A percentile compares a stretch with the other conserved stretches of the same genome.
Conservation (phyloP, 2,113 vertebrate species). For the Aleadryas rufinucha region DNA sequence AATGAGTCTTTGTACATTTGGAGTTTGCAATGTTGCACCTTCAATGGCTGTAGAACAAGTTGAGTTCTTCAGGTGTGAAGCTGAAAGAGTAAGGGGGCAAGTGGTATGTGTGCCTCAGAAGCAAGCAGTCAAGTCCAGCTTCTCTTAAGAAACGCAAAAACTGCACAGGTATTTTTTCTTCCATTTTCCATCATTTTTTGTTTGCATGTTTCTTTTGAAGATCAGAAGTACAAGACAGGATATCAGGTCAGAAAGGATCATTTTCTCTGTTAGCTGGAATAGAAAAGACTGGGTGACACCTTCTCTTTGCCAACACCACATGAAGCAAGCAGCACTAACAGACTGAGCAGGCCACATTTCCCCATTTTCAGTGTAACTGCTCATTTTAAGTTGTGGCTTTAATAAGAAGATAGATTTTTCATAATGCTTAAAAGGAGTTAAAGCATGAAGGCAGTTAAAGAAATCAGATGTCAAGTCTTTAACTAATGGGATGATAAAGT, state of each 20-base stretch:
- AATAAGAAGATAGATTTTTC: constrained; percentile 33
- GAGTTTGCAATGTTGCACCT: background rate
- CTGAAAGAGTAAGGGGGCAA: background rate
- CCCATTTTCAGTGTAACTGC: background rate
- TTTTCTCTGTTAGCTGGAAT: background rate
- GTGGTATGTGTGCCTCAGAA: background rate
- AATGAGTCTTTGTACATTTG: background rate
- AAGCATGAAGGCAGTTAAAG: constrained; percentile 8
- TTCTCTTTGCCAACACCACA: background rate
- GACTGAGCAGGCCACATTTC: background rate
- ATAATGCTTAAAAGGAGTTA: constrained; percentile 17
- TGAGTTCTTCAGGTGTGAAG: background rate
- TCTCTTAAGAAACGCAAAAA: background rate
- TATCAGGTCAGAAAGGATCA: background rate
- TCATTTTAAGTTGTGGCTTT: constrained; percentile 11
- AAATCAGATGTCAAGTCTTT: constrained; percentile 31
- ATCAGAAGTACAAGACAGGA: background rate
- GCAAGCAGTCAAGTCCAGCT: background rate
- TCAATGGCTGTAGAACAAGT: background rate
- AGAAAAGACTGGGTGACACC: background rate
- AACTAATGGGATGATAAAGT: constrained; percentile 38
- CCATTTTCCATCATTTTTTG: background rate
- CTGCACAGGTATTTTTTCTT: background rate
- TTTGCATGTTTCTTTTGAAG: background rate
- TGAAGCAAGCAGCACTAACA: background rate